Conservation (phyloP, 2,888 invertebrate genomes). For the Nephrocerus scutellatus region DNA sequence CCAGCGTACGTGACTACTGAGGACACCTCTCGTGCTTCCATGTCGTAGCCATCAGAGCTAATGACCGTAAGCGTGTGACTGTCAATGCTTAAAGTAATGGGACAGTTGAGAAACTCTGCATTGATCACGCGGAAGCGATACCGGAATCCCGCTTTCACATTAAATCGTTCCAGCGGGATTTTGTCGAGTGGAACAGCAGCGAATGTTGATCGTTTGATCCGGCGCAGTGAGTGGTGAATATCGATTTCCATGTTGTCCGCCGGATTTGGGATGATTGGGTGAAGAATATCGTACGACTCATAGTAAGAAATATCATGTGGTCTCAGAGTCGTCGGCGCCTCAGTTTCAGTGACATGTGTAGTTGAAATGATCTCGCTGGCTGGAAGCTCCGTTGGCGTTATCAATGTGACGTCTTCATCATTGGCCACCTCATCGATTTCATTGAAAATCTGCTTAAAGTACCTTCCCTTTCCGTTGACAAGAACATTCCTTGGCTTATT, state of each 20-base stretch:
- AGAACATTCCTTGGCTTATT: slow-evolving; percentile 77
- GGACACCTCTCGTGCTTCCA: slow-evolving; percentile 63
- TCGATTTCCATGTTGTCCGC: background rate
- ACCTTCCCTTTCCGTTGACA: slow-evolving; percentile 72
- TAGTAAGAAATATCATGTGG: too few relatives aligned
- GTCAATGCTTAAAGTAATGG: slow-evolving; percentile 74
- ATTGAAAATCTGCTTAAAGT: slow-evolving; percentile 39
- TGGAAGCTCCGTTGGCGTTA: background rate
- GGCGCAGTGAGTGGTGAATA: background rate
- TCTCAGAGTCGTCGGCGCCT: slow-evolving; percentile 5
- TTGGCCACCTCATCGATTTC: slow-evolving; percentile 13
- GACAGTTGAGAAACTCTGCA: slow-evolving; percentile 81
- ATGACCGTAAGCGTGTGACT: slow-evolving; percentile 73
- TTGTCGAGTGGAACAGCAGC: slow-evolving; percentile 26
- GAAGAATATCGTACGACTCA: too few relatives aligned
- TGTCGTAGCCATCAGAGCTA: slow-evolving; percentile 70
- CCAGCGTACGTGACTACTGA: slow-evolving; percentile 77
- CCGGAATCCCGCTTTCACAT: slow-evolving; percentile 52
- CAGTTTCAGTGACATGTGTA: slow-evolving; percentile 18
- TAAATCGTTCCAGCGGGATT: slow-evolving; percentile 39
- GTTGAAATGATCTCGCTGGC: background rate
- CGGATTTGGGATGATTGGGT: too few relatives aligned
- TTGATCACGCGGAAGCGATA: slow-evolving; percentile 79
- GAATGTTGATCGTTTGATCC: background rate
- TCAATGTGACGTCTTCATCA: background rate